Base-by-base conservation (phyloP, 2,888 invertebrate genomes). In the Nysson spinosus region DNA sequence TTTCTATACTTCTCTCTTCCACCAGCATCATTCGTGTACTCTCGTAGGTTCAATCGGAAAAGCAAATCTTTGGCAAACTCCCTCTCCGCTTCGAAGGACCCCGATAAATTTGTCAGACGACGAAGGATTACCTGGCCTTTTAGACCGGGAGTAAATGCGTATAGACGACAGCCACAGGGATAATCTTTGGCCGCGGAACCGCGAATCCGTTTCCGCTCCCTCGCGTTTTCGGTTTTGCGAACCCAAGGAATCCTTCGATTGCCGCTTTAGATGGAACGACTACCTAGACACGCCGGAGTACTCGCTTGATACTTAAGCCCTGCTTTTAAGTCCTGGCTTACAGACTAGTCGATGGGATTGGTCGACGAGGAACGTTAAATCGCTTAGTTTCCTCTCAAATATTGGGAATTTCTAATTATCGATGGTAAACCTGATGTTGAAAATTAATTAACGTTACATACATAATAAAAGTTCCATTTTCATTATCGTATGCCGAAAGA, bases 61-160 rank as follows among this genome's bases (percentile, higher is more conserved):
- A 83, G 85, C 83, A 86, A 85, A 86, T 85, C 83, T 85, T 83
- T 78, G 79, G 78, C 78, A 51, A n/a, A n/a, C n/a, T 69, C 68
- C 70, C 58, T 65, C 68, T 63, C 66, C 64, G 50, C 60, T 54
- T 43, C 71, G 57, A 78, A 78, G 60, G 55, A 71, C 64, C 68
- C 58, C 69, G 74, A 76, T 76, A 77, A 77, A 77, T 76, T 76
- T 70, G 77, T 80, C 79, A 80, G 78, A 78, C 78, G 76, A 63
- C 72, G 77, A 71, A 64, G 76, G 76, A 76, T 76, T 76, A 76
- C 72, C 71, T 71, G 76, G 64, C 71, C 71, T 69, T 76, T 69
- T 57, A 65, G 64, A 66, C 69, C 65, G 61, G 57, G 52, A 44
- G 60, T 49, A 71, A 71, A 65, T 60, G 69, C 71, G 66, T 66